phyloP scores from a whole-genome alignment of 2,113 vertebrate species.

The Prunella himalayana region DNA sequence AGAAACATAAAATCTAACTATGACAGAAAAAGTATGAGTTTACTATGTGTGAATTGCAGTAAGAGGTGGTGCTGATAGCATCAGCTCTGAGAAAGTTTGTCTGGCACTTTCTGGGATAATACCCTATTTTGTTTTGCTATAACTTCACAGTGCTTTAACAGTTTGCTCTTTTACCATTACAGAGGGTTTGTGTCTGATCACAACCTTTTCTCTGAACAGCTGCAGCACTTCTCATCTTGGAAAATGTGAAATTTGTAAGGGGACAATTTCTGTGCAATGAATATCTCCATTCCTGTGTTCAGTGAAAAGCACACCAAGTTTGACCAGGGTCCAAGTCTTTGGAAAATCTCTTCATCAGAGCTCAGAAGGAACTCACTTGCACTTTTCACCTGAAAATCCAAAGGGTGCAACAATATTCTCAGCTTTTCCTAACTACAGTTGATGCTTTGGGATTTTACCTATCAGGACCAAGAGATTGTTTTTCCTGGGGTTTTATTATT shows the following conservation, averaged over 20 bases:
- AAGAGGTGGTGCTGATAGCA: slow-evolving; percentile 2
- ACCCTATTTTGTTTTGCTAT: background rate
- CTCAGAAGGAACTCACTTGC: background rate
- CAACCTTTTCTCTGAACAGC: background rate
- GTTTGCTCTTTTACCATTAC: background rate
- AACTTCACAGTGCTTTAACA: background rate
- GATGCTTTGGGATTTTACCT: background rate
- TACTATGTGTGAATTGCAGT: background rate
- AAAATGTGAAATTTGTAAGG: background rate
- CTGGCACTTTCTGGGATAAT: background rate
- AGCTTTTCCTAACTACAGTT: background rate
- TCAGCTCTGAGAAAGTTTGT: background rate
- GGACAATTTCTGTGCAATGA: background rate
- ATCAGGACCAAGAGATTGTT: background rate
- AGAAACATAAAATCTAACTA: background rate
- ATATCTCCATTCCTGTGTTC: background rate
- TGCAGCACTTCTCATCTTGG: background rate
- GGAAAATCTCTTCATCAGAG: background rate
- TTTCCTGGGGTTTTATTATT: background rate
- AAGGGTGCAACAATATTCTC: background rate
- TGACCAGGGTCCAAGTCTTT: background rate
- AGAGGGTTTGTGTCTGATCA: background rate
- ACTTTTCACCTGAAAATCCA: background rate
- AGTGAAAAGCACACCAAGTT: background rate
- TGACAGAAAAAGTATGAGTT: background rate